phyloP scores from a whole-genome alignment of 2,797 vertebrate genomes.

The Hydrocynus forskahlii region DNA sequence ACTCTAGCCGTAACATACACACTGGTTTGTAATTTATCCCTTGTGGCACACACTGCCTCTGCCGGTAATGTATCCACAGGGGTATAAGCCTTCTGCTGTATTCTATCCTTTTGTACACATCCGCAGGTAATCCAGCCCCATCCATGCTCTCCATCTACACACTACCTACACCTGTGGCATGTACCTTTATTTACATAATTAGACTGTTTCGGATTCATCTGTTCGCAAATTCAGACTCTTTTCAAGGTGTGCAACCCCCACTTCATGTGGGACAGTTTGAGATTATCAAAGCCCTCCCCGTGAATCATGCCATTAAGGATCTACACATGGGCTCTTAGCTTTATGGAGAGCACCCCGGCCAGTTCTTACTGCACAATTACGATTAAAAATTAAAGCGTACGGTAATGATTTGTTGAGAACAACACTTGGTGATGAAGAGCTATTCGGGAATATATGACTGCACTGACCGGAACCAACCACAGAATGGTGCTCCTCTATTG shows the following conservation, averaged over 20 bases:
- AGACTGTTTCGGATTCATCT: constrained; percentile 15
- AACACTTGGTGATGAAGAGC: neutral
- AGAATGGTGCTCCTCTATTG: constrained; percentile 6
- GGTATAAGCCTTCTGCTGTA: constrained; percentile 50
- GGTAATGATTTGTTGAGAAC: neutral
- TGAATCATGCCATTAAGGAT: neutral
- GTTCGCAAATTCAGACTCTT: neutral
- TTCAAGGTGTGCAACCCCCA: neutral
- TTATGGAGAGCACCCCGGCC: neutral
- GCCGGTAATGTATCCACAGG: constrained; percentile 54
- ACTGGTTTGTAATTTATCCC: constrained; percentile 52
- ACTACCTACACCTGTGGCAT: constrained; percentile 48
- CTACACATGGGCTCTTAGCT: neutral
- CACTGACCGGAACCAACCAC: neutral
- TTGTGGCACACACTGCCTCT: constrained; percentile 51
- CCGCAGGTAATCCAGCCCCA: constrained; percentile 49
- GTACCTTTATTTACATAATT: constrained; percentile 55
- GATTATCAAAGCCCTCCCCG: no score
- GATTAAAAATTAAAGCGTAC: neutral
- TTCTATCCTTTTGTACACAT: constrained; percentile 50
- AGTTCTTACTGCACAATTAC: neutral
- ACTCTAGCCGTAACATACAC: constrained; percentile 35
- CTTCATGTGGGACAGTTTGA: neutral
- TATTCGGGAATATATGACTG: neutral
- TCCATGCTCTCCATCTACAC: constrained; percentile 21